These are phyloP conservation scores for Ctenodactylus gundi DNA, from an alignment of 2,113 vertebrate species.

Conservation along the genomic window DNA sequence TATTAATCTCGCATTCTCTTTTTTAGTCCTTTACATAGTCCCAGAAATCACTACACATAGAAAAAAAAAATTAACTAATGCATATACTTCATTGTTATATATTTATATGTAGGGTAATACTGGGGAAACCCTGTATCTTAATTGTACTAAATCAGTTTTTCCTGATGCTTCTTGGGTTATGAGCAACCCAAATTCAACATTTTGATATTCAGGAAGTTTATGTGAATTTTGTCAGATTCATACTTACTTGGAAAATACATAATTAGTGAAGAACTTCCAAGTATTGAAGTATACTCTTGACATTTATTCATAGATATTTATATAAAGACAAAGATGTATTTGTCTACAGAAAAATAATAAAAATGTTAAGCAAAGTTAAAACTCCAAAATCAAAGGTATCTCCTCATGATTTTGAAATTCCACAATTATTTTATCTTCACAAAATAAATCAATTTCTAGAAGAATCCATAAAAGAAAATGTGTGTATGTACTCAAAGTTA, in stretches of 20 bases:
- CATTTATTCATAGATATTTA: neutral
- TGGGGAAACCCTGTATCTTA: neutral
- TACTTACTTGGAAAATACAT: neutral
- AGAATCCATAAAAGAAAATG: neutral
- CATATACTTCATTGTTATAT: too few relatives aligned
- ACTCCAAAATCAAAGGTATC: neutral
- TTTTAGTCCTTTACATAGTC: too few relatives aligned
- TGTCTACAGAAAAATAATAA: neutral
- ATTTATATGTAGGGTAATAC: too few relatives aligned
- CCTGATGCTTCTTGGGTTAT: neutral
- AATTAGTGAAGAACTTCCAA: neutral
- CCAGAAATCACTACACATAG: too few relatives aligned
- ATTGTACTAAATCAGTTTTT: rapidly evolving
- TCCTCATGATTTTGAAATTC: neutral
- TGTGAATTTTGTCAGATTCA: neutral
- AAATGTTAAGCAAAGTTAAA: neutral
- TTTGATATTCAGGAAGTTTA: neutral
- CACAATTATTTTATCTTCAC: too few relatives aligned
- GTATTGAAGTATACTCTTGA: neutral
- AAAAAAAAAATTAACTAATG: too few relatives aligned
- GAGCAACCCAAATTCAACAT: neutral
- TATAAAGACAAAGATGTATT: neutral
- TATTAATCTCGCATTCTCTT: neutral
- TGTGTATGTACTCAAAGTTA: neutral
- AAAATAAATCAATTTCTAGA: neutral